Percentiles rank a stretch among this genome's conserved stretches.
phyloP scores from a whole-genome alignment of 2,888 invertebrate species.

The Macaria liturata region DNA sequence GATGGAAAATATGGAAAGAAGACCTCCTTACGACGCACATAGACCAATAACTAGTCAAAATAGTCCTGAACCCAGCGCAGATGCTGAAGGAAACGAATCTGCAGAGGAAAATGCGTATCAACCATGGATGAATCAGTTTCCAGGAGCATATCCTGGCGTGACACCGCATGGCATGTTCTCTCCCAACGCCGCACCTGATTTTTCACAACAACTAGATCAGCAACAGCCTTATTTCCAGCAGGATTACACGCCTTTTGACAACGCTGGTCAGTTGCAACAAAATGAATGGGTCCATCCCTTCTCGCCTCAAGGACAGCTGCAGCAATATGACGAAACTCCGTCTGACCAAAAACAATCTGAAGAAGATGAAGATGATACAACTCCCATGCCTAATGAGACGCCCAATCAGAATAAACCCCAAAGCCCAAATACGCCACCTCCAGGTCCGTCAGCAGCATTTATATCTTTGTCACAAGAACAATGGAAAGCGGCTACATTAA shows the following conservation, averaged over 20 bases:
- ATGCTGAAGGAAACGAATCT: neutral
- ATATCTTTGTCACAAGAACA: slow-evolving; percentile 27
- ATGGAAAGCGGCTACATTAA: slow-evolving; percentile 3
- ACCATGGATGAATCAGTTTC: neutral
- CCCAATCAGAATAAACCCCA: neutral
- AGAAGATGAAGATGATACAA: neutral
- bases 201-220: no score
- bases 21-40: slow-evolving; percentile 3
- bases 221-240: neutral
- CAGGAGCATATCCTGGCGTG: neutral
- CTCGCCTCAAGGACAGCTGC: neutral
- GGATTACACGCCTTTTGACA: neutral
- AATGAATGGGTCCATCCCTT: neutral
- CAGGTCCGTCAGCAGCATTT: slow-evolving; percentile 11
- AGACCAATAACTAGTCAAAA: neutral
- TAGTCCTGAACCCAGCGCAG: neutral
- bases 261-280: neutral
- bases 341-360: neutral
- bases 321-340: neutral
- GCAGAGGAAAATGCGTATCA: neutral
- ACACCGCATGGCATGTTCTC: neutral
- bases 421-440: neutral
- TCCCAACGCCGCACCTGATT: no score
- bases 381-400: neutral
- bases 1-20: neutral